These are phyloP conservation scores for Ficedula albicollis DNA, from an alignment of 2,797 vertebrate species.

Conservation along the genomic window DNA sequence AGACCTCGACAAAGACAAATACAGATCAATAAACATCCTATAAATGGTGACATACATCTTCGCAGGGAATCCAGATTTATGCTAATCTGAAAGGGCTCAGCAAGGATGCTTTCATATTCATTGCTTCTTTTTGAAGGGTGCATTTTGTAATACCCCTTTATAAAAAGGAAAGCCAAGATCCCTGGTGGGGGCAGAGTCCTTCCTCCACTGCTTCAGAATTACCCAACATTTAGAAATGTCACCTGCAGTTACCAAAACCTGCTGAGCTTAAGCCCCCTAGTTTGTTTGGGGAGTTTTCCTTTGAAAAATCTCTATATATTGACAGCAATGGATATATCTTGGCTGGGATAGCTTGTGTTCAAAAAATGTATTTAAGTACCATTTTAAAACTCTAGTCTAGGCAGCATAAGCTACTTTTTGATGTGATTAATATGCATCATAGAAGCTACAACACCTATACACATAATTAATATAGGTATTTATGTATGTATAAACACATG, in stretches of 20 bases:
- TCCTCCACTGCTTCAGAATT: background rate
- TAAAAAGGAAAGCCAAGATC: background rate
- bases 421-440: background rate
- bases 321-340: background rate
- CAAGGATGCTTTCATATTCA: constrained; percentile 28
- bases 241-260: background rate
- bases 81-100: constrained; percentile 4
- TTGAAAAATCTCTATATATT: background rate
- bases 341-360: background rate
- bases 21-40: constrained; percentile 19
- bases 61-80: constrained; percentile 13
- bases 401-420: background rate
- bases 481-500: background rate
- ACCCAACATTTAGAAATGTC: background rate
- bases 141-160: background rate
- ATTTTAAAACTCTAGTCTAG: background rate
- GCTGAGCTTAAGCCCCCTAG: background rate
- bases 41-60: constrained; percentile 39
- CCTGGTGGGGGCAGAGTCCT: background rate
- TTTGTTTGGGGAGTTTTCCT: background rate
- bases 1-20: background rate
- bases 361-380: background rate
- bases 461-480: background rate
- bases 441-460: background rate
- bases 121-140: background rate